phyloP scores from a whole-genome alignment of 2,888 invertebrate species.

The Brachyopa scutellaris region DNA sequence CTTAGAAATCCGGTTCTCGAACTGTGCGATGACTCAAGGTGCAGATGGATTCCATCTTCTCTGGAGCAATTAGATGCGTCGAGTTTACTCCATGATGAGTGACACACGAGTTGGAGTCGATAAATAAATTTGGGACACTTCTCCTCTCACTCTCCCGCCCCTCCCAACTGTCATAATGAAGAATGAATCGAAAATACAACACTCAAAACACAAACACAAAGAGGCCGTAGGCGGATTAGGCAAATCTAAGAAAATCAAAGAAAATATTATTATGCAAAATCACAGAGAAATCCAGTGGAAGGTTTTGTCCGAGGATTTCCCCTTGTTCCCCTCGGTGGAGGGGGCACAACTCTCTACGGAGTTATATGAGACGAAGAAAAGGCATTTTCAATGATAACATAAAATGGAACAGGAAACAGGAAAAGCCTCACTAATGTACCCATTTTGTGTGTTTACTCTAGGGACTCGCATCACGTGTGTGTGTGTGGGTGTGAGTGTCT shows the following conservation, averaged over 20 bases:
- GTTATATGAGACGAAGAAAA: neutral
- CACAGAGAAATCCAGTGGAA: constrained; percentile 26
- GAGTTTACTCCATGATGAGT: too few species aligned
- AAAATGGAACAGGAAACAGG: constrained; percentile 1
- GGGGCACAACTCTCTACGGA: neutral
- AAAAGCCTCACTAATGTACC: constrained; percentile 19
- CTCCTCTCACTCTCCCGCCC: too few species aligned
- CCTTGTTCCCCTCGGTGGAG: neutral
- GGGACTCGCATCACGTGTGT: too few species aligned
- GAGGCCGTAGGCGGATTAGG: constrained; percentile 32
- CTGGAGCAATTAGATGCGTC: too few species aligned
- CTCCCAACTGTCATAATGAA: too few species aligned
- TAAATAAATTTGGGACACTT: neutral
- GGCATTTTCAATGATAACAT: constrained; percentile 36
- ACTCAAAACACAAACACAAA: constrained; percentile 26
- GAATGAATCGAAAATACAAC: constrained; percentile 13
- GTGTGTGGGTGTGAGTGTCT: neutral
- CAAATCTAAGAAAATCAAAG: constrained; percentile 40
- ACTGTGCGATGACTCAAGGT: constrained; percentile 19
- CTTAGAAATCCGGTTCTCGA: constrained; percentile 23
- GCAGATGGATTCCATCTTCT: too few species aligned
- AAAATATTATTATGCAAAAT: constrained; percentile 63
- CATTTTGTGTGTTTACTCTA: constrained; percentile 33
- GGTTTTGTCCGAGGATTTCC: constrained; percentile 10
- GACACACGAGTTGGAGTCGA: too few species aligned